Conservation (phyloP, 2,888 invertebrate genomes). For the Tachina lurida region DNA sequence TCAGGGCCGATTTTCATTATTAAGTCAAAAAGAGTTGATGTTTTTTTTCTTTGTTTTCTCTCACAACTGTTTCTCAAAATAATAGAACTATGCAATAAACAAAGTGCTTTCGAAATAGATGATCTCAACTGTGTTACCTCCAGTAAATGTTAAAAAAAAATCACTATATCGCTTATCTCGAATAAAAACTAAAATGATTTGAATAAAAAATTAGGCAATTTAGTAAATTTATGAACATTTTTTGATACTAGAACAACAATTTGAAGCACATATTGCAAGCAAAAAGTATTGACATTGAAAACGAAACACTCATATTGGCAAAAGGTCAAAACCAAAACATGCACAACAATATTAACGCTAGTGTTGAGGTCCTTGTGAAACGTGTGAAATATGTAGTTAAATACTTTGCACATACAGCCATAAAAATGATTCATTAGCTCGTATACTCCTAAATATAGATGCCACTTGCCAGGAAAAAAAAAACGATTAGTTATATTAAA, state of each 20-base stretch:
- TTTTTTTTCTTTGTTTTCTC: too few species aligned
- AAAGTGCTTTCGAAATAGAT: too few species aligned
- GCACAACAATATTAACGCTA: background rate
- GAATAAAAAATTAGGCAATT: too few species aligned
- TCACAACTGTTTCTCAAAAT: too few species aligned
- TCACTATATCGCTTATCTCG: too few species aligned
- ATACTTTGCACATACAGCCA: background rate
- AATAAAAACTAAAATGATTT: too few species aligned
- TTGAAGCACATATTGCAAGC: background rate
- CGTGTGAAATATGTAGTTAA: conserved; percentile 13
- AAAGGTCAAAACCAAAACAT: conserved; percentile 48
- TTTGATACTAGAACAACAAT: background rate
- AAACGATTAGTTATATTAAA: conserved; percentile 13
- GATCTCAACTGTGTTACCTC: too few species aligned
- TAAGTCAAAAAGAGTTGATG: too few species aligned
- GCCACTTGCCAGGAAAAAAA: conserved; percentile 27
- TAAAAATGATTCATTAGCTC: conserved; percentile 17
- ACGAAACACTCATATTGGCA: conserved; percentile 22
- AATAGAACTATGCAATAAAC: too few species aligned
- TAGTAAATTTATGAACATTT: background rate
- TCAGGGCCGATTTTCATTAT: too few species aligned
- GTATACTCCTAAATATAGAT: conserved; percentile 25
- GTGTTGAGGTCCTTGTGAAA: background rate
- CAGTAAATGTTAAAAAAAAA: too few species aligned
- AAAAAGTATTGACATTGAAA: conserved; percentile 53